Conservation (phyloP, 2,797 vertebrate species). For the Liparis tanakae region DNA sequence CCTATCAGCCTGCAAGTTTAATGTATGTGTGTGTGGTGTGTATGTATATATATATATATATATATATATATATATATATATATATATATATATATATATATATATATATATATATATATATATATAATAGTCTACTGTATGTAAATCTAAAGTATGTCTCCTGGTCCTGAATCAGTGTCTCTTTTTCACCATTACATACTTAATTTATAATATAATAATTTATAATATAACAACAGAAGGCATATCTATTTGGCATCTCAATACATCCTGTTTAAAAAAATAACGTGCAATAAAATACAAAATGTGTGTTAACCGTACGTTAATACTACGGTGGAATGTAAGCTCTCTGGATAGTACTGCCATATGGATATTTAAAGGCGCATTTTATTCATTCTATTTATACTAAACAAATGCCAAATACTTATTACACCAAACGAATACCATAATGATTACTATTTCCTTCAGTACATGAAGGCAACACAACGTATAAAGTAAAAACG, state of each 20-base stretch:
- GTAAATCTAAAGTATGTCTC: too few relatives aligned
- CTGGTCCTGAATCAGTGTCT: too few relatives aligned
- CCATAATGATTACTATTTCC: background rate
- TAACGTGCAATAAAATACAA: background rate
- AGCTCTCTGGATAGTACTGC: background rate
- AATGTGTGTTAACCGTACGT: background rate
- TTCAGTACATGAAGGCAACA: conserved; percentile 43
- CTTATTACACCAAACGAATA: background rate
- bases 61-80: too few relatives aligned
- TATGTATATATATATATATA: too few relatives aligned
- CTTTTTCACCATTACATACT: too few relatives aligned
- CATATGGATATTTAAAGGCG: background rate
- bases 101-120: too few relatives aligned
- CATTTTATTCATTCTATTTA: background rate
- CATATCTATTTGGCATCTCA: background rate
- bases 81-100: too few relatives aligned
- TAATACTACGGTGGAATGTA: background rate
- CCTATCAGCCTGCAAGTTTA: too few relatives aligned
- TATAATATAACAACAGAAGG: background rate
- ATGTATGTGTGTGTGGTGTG: too few relatives aligned
- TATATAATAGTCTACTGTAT: too few relatives aligned
- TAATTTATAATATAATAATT: background rate
- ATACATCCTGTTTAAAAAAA: background rate
- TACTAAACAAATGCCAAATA: too few relatives aligned
- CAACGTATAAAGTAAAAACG: conserved; percentile 12